Percentiles rank a stretch among this genome's conserved stretches.
Evolutionary conservation across 2,888 invertebrate species (phyloP).

Genomic region (Limnephilus marmoratus): DNA sequence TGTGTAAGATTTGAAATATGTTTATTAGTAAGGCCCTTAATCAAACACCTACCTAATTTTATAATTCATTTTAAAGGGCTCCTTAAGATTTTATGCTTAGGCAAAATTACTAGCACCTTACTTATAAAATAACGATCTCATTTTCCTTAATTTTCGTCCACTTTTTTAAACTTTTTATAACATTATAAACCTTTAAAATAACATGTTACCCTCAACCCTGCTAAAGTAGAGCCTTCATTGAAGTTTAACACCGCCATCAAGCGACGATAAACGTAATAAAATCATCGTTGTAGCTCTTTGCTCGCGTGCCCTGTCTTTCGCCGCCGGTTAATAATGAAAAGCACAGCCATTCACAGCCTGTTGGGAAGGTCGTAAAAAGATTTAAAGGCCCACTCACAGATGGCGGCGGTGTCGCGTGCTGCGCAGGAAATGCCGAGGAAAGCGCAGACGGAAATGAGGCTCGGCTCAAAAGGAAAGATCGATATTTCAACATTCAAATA

Average conservation of each 20-base stretch:
- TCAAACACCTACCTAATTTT: neutral
- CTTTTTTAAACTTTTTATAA: neutral
- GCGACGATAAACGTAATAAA: conserved; percentile 39
- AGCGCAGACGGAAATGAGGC: neutral
- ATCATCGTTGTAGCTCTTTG: conserved; percentile 28
- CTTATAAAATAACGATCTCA: neutral
- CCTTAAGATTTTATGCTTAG: neutral
- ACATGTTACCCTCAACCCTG: neutral
- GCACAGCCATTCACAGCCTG: conserved; percentile 58
- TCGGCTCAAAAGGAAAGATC: conserved; percentile 9
- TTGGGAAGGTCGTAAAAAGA: conserved; percentile 68
- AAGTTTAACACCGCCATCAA: conserved; percentile 35
- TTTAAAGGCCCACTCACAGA: conserved; percentile 73
- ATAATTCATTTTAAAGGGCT: neutral
- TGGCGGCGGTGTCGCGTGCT: conserved; percentile 70
- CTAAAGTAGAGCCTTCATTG: neutral
- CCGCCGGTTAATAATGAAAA: conserved; percentile 51
- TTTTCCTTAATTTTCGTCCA: neutral
- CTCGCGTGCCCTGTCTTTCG: conserved; percentile 52
- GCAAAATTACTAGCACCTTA: neutral
- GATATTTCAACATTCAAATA: neutral
- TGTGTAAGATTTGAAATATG: too few species aligned
- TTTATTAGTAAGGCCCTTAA: too few species aligned
- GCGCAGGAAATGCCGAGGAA: conserved; percentile 28
- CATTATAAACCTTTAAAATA: neutral